phyloP scores from a whole-genome alignment of 2,888 invertebrate genomes.

The Xestobium rufovillosum region DNA sequence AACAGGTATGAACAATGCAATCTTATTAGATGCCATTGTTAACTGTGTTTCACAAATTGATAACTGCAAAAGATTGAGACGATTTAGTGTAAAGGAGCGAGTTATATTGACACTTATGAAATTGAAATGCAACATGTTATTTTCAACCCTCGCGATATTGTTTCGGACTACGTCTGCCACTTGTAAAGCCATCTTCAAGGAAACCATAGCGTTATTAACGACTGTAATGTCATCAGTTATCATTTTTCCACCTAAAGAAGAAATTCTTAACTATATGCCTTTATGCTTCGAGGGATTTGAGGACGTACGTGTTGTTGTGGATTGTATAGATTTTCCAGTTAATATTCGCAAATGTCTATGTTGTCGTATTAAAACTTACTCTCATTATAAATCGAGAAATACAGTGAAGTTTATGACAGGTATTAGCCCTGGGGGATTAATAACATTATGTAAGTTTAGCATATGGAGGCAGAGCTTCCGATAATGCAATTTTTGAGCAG shows the following conservation, averaged over 20 bases:
- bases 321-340: slow-evolving; percentile 17
- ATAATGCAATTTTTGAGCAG: slow-evolving; percentile 23
- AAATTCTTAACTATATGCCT: slow-evolving; percentile 12
- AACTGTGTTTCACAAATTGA: background rate
- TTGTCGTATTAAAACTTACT: slow-evolving; percentile 17
- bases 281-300: slow-evolving; percentile 12
- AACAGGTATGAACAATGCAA: background rate
- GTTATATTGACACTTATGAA: slow-evolving; percentile 9
- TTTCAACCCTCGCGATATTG: slow-evolving; percentile 5
- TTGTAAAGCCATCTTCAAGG: slow-evolving; percentile 6
- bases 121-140: slow-evolving; percentile 7
- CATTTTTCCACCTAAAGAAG: slow-evolving; percentile 9
- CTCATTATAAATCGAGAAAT: slow-evolving; percentile 17
- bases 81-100: slow-evolving; percentile 4
- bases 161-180: slow-evolving; percentile 6
- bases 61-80: background rate
- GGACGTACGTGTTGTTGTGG: slow-evolving; percentile 12
- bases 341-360: slow-evolving; percentile 12
- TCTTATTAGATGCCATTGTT: background rate
- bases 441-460: slow-evolving; percentile 22
- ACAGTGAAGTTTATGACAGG: slow-evolving; percentile 25
- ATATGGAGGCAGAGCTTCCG: slow-evolving; percentile 22
- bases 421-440: slow-evolving; percentile 22
- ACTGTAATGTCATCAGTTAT: slow-evolving; percentile 5
- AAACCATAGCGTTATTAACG: background rate